These are phyloP conservation scores for Crotalus adamanteus DNA, from an alignment of 2,797 vertebrate genomes.

Conservation along the genomic window DNA sequence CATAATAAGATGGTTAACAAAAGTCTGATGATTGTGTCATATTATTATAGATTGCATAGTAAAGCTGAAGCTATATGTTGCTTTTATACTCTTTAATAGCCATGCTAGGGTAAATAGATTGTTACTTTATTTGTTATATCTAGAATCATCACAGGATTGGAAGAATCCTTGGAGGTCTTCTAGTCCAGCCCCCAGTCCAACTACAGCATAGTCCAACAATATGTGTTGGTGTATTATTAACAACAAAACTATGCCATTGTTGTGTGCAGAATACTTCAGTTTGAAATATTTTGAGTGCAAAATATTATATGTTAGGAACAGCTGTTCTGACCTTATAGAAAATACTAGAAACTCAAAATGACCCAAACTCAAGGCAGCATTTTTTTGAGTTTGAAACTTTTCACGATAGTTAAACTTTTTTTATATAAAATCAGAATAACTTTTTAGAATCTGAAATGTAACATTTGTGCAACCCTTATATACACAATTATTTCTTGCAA, in stretches of 20 bases:
- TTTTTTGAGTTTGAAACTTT: not conserved
- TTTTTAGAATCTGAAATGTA: not conserved
- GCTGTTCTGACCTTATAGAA: not conserved
- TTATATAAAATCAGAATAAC: not conserved
- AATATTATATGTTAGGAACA: not conserved
- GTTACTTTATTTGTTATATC: not conserved
- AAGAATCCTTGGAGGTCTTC: not conserved
- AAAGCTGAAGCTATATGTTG: not conserved
- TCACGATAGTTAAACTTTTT: not conserved
- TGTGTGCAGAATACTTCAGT: not conserved
- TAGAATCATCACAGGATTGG: not conserved
- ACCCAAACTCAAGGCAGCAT: not conserved
- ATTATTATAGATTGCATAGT: not conserved
- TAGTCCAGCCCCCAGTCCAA: not conserved
- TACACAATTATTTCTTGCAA: not conserved
- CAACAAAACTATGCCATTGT: not conserved
- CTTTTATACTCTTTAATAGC: not conserved
- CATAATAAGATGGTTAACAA: not conserved
- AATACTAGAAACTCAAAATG: not conserved
- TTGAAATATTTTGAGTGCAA: not conserved
- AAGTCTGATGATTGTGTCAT: not conserved
- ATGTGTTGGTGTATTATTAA: not conserved
- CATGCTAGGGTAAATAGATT: not conserved
- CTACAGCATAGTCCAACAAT: not conserved
- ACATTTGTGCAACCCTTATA: not conserved